phyloP scores from a whole-genome alignment of 2,797 vertebrate genomes.

The Lutra lutra region DNA sequence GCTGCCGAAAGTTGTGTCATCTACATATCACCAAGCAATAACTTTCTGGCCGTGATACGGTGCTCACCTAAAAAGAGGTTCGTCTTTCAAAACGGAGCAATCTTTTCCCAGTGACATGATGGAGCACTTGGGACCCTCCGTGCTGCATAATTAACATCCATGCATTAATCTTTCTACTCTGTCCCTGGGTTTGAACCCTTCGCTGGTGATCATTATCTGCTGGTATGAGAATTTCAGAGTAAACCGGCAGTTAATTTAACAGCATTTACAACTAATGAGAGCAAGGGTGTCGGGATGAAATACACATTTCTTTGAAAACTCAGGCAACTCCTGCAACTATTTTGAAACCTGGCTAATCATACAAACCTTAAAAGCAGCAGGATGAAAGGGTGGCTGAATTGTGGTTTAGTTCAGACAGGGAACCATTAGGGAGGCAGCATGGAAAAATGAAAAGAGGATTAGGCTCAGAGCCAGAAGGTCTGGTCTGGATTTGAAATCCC shows the following conservation, averaged over 20 bases:
- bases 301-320: constrained; percentile 12
- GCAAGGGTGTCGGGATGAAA: constrained; percentile 49
- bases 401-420: constrained; percentile 11
- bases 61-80: constrained; percentile 47
- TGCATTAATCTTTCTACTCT: constrained; percentile 66
- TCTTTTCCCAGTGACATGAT: constrained; percentile 53
- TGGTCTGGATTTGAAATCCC: not conserved
- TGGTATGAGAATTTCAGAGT: constrained; percentile 51
- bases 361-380: constrained; percentile 61
- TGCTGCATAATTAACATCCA: constrained; percentile 70
- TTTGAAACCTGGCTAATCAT: constrained; percentile 59
- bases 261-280: constrained; percentile 58
- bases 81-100: constrained; percentile 46
- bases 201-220: constrained; percentile 13
- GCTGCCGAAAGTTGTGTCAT: not conserved
- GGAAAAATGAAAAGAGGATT: constrained; percentile 23
- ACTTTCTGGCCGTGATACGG: constrained; percentile 11
- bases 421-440: not conserved
- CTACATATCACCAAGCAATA: not conserved
- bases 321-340: not conserved
- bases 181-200: constrained; percentile 49
- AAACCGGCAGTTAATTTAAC: constrained; percentile 69
- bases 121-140: constrained; percentile 50
- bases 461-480: not conserved
- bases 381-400: not conserved